Evolutionary conservation across 2,888 invertebrate genomes (phyloP).

Genomic region (Drosophila bunnanda): DNA sequence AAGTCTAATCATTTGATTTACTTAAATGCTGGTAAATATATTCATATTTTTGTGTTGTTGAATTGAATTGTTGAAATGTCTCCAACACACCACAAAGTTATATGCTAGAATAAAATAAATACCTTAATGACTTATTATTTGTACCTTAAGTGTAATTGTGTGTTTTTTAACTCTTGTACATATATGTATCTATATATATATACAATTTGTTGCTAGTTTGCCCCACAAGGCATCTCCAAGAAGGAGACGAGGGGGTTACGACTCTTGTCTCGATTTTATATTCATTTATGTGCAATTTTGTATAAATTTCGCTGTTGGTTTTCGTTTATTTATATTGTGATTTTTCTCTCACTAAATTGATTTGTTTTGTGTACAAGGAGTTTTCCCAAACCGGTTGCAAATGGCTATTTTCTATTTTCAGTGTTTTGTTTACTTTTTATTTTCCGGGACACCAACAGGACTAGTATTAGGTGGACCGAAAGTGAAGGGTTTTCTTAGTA

Average conservation of each 20-base stretch:
- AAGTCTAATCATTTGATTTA: no score
- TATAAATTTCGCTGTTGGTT: conserved; percentile 13
- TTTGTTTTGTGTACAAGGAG: conserved; percentile 30
- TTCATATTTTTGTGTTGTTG: no score
- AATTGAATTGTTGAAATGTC: no score
- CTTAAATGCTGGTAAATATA: no score
- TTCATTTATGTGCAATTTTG: conserved; percentile 40
- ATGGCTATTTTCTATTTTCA: conserved; percentile 8
- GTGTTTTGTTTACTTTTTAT: conserved; percentile 9
- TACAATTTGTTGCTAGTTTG: conserved; percentile 23
- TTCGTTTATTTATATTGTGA: conserved; percentile 23
- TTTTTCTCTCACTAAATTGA: conserved; percentile 32
- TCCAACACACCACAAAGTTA: no score
- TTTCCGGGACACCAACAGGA: background rate
- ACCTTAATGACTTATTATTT: background rate
- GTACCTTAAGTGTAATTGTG: background rate
- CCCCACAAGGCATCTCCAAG: conserved; percentile 16
- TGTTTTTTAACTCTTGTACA: background rate
- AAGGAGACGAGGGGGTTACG: conserved; percentile 32
- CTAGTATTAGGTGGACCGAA: background rate
- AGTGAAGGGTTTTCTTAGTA: conserved; percentile 2
- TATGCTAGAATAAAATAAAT: background rate
- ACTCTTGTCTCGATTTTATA: conserved; percentile 35
- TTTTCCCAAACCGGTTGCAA: conserved; percentile 21
- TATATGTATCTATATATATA: background rate